phyloP scores from a whole-genome alignment of 2,113 vertebrate species.

The Psephotus haematonotus region DNA sequence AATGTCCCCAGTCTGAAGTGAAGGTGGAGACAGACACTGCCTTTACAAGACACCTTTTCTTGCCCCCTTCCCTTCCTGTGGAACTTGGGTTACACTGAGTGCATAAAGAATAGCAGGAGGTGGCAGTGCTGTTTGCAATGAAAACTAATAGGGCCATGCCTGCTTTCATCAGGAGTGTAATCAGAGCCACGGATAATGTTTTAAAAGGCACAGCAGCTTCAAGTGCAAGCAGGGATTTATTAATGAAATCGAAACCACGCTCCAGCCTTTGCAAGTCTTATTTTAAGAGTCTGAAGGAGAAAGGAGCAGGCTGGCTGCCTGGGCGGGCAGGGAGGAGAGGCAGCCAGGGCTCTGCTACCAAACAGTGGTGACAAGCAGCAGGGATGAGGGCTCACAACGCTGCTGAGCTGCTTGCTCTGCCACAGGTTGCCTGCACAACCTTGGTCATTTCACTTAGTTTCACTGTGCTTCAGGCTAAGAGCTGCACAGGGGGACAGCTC shows the following conservation, averaged over 20 bases:
- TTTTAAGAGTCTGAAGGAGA: slow-evolving; percentile 58
- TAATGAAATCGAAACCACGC: slow-evolving; percentile 62
- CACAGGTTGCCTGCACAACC: neutral
- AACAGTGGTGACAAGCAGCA: neutral
- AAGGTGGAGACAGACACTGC: neutral
- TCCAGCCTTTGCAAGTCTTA: slow-evolving; percentile 39
- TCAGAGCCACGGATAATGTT: slow-evolving; percentile 58
- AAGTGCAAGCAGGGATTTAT: slow-evolving; percentile 65
- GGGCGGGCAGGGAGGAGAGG: neutral
- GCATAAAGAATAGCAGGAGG: neutral
- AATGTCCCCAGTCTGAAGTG: neutral
- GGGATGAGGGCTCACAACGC: neutral
- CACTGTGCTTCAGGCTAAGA: neutral
- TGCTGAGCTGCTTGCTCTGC: neutral
- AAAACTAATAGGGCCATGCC: slow-evolving; percentile 61
- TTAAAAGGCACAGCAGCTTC: slow-evolving; percentile 64
- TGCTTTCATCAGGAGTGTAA: slow-evolving; percentile 67
- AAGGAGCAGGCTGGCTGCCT: neutral
- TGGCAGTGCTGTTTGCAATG: slow-evolving; percentile 42
- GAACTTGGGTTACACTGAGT: slow-evolving; percentile 1
- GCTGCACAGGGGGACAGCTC: neutral
- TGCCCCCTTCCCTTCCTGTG: neutral
- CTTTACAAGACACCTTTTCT: neutral
- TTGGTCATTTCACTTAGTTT: neutral
- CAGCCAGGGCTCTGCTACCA: neutral